phyloP scores from a whole-genome alignment of 1,140 invertebrate genomes.

The Ips typographus region DNA sequence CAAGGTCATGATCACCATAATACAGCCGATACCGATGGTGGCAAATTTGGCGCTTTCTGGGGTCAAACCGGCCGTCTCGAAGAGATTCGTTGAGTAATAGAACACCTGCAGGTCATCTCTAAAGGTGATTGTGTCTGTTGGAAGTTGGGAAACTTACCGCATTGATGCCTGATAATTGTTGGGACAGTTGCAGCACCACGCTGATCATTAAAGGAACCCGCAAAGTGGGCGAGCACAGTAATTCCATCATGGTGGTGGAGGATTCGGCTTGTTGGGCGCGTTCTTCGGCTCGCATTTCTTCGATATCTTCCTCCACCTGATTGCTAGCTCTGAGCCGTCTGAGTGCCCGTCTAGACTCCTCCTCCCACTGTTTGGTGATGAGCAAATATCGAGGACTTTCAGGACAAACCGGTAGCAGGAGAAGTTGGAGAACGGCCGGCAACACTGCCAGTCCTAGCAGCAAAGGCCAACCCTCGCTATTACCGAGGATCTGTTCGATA shows the following conservation, averaged over 20 bases:
- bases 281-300: slow-evolving; percentile 93
- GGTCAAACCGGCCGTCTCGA: slow-evolving; percentile 83
- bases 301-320: slow-evolving; percentile 85
- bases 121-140: not conserved
- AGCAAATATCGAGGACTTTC: slow-evolving; percentile 84
- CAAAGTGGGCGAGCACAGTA: slow-evolving; percentile 84
- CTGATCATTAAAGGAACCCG: slow-evolving; percentile 90
- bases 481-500: slow-evolving; percentile 90
- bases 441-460: slow-evolving; percentile 86
- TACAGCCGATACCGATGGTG: slow-evolving; percentile 94
- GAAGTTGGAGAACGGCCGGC: slow-evolving; percentile 86
- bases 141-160: slow-evolving; percentile 53
- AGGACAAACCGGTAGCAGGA: slow-evolving; percentile 89
- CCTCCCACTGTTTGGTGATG: slow-evolving; percentile 91
- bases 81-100: slow-evolving; percentile 94
- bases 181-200: slow-evolving; percentile 97
- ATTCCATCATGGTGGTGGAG: slow-evolving; percentile 86
- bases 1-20: slow-evolving; percentile 96
- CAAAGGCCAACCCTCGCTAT: slow-evolving; percentile 88
- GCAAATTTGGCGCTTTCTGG: slow-evolving; percentile 86
- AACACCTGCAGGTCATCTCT: slow-evolving; percentile 74
- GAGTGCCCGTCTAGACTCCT: slow-evolving; percentile 81
- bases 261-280: slow-evolving; percentile 86
- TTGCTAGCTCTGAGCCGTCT: slow-evolving; percentile 81
- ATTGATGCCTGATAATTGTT: slow-evolving; percentile 96